Conservation (phyloP, 2,888 invertebrate species). For the Chrysina gloriosa region DNA sequence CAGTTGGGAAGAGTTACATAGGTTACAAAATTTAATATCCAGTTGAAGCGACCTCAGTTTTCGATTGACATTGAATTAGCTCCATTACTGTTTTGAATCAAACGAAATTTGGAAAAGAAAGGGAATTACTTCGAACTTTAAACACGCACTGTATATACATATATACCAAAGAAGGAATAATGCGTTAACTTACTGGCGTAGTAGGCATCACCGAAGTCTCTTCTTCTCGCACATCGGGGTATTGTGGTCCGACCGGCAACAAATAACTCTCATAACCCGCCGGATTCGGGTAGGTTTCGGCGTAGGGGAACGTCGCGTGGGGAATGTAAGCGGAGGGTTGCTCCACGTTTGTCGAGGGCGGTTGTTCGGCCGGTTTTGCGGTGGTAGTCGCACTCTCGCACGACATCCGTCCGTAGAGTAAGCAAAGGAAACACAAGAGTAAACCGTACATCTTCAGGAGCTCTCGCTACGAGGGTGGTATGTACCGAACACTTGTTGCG, state of each 20-base stretch:
- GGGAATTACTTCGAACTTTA: too few relatives aligned
- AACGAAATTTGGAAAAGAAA: too few relatives aligned
- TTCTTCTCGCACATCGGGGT: slow-evolving; percentile 45
- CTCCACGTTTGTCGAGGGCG: slow-evolving; percentile 1
- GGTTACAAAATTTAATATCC: too few relatives aligned
- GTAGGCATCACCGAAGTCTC: slow-evolving; percentile 40
- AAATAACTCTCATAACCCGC: slow-evolving; percentile 64
- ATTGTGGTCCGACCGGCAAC: slow-evolving; percentile 56
- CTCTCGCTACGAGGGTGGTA: neutral
- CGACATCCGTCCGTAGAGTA: slow-evolving; percentile 3
- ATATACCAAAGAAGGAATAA: too few relatives aligned
- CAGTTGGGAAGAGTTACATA: too few relatives aligned
- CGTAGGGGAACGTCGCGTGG: slow-evolving; percentile 50
- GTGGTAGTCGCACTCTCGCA: slow-evolving; percentile 1
- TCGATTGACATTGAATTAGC: too few relatives aligned
- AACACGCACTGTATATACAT: too few relatives aligned
- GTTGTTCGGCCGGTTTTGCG: neutral
- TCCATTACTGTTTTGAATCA: too few relatives aligned
- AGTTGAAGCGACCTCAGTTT: too few relatives aligned
- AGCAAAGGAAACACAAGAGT: neutral
- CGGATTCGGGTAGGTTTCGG: slow-evolving; percentile 51
- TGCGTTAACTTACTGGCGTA: slow-evolving; percentile 45
- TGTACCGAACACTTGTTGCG: slow-evolving; percentile 27
- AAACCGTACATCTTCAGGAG: slow-evolving; percentile 1
- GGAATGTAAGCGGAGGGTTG: neutral